Evolutionary conservation across 2,888 invertebrate genomes (phyloP).

Genomic region (Heliconius hortense): DNA sequence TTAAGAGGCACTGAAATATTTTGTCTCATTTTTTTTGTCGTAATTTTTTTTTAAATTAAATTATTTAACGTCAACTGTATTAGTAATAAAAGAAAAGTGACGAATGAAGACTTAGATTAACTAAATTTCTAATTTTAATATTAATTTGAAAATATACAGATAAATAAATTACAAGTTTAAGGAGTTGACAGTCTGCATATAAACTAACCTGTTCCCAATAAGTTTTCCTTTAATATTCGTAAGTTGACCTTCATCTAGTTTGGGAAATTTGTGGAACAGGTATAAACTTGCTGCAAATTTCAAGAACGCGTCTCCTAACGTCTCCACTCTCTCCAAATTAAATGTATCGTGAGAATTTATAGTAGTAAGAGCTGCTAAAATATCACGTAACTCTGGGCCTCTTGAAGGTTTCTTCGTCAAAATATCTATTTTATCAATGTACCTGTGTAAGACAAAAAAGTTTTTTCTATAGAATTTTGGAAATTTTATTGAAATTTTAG

Average conservation of each 20-base stretch:
- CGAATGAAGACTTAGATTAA: neutral
- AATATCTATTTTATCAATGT: conserved; percentile 59
- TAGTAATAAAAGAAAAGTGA: neutral
- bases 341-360: conserved; percentile 88
- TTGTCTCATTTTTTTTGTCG: neutral
- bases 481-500: too few species aligned
- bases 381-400: conserved; percentile 75
- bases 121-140: neutral
- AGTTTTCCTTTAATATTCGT: conserved; percentile 87
- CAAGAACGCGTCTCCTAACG: conserved; percentile 93
- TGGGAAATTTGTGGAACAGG: conserved; percentile 86
- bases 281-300: conserved; percentile 90
- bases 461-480: too few species aligned
- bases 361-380: conserved; percentile 85
- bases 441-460: conserved; percentile 50
- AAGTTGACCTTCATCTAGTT: conserved; percentile 89
- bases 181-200: neutral
- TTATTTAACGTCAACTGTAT: neutral
- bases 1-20: neutral
- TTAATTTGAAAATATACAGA: too few species aligned
- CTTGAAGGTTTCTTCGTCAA: conserved; percentile 49
- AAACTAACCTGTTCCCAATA: conserved; percentile 90
- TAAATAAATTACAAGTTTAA: too few species aligned
- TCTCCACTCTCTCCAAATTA: conserved; percentile 91
- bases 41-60: neutral